Base-by-base conservation (phyloP, 2,113 vertebrate species). In the Argyrosomus japonicus region DNA sequence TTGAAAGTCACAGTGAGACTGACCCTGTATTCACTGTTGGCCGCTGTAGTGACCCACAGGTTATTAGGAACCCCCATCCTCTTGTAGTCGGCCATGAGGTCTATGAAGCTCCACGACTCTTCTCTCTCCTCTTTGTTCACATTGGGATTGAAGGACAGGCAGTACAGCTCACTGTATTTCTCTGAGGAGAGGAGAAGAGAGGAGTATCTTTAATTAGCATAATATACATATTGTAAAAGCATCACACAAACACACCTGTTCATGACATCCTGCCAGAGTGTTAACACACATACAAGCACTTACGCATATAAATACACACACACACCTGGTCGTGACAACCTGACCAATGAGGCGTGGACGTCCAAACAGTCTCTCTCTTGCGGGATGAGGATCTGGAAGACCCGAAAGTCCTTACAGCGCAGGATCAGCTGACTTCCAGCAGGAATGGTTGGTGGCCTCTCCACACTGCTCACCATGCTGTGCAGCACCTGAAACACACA, bases 141-240 rank as follows among this genome's bases (percentile, higher is more conserved):
- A 68, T 97, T 98, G 77, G 97, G 97, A 75, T 99, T 98, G 88
- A 97, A 98, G 47, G 97, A 99, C 89, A 99, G 96, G 87, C 98
- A 99, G 89, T 97, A 99, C 11, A 99, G 93, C 87, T 99, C 98
- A 75, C 96, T 96, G 1, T 98, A 99, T 89, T 95, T 97, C 89
- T 98, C 98, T 99, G 80, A 68, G 23, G n/a, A 32, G 54, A 65
- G 4, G 40, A 29, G 21, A 14, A 47, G 68, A 36, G 40, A 56
- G 15, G 17, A 51, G 12, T 45, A 36, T 36, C 32, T 29, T 53
- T 25, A 23, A 40, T 36, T 11, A 17, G 14, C 14, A 25, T 47
- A 13, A 81, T 13, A 68, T 32, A 7, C 9, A 40, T 40, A 2
- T 8, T 53, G 29, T 15, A 15, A 72, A 19, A 62, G 15, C 48